Percentiles rank a stretch among this genome's conserved stretches.
Conservation (phyloP, 2,113 vertebrate genomes). For the Periophthalmus modestus region DNA sequence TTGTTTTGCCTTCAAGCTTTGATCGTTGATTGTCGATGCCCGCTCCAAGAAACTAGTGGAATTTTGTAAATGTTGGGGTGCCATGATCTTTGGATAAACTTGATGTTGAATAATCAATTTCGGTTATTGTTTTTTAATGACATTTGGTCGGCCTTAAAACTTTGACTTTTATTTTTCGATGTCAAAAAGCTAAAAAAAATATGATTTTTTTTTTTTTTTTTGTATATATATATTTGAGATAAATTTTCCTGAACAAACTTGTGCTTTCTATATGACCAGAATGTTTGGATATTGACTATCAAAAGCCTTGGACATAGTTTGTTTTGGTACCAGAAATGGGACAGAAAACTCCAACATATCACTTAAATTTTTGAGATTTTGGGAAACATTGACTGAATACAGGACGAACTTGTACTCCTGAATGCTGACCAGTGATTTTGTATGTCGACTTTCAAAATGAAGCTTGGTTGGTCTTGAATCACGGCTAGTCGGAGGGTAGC, state of each 20-base stretch:
- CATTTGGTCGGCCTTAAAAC: not conserved
- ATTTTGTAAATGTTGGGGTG: not conserved
- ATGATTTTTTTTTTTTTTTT: too few relatives aligned
- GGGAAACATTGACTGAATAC: conserved; percentile 7
- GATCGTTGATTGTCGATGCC: not conserved
- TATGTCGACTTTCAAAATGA: conserved; percentile 23
- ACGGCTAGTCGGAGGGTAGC: conserved; percentile 64
- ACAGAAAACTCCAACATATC: not conserved
- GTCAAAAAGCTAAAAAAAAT: not conserved
- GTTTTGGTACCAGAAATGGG: not conserved
- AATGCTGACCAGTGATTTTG: conserved; percentile 2
- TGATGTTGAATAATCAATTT: not conserved
- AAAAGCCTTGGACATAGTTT: not conserved
- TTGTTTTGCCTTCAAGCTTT: not conserved
- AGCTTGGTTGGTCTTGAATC: conserved; percentile 41
- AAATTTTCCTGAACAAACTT: not conserved
- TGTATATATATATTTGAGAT: not conserved
- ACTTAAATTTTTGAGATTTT: not conserved
- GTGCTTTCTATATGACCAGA: not conserved
- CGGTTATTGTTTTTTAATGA: not conserved
- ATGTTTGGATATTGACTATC: not conserved
- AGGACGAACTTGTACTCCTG: not conserved
- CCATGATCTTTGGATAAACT: not conserved
- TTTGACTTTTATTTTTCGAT: not conserved
- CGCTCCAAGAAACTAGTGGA: too few relatives aligned